Evolutionary conservation across 2,797 vertebrate genomes (phyloP).

Genomic region (Merluccius polli): DNA sequence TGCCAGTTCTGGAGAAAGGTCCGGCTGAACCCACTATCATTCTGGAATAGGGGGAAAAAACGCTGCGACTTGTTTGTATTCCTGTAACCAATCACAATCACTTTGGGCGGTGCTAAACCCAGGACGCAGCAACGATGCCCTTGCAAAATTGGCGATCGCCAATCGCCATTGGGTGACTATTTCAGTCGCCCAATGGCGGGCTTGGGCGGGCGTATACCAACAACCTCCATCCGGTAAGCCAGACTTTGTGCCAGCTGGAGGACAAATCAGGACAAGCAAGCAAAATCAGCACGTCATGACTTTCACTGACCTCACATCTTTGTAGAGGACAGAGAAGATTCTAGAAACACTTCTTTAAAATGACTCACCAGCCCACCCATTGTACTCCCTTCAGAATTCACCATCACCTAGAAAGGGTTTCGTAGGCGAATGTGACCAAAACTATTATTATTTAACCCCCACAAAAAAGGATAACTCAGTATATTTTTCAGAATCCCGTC

Average conservation of each 20-base stretch:
- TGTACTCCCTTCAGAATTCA: neutral
- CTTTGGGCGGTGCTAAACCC: too few species aligned
- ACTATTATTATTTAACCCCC: neutral
- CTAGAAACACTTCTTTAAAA: neutral
- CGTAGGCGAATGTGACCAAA: neutral
- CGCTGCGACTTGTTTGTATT: too few species aligned
- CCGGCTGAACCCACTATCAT: too few species aligned
- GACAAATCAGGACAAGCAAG: constrained; percentile 12
- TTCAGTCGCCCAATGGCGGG: too few species aligned
- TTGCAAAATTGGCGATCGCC: too few species aligned
- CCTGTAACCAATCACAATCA: too few species aligned
- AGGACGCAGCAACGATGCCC: too few species aligned
- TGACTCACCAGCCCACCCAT: neutral
- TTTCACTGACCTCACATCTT: neutral
- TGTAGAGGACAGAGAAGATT: neutral
- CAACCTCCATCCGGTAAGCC: too few species aligned
- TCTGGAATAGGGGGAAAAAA: too few species aligned
- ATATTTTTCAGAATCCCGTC: neutral
- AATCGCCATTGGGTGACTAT: too few species aligned
- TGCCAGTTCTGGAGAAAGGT: too few species aligned
- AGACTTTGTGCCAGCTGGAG: neutral
- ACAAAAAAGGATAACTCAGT: neutral
- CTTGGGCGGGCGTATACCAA: too few species aligned
- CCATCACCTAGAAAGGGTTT: neutral
- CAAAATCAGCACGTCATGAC: constrained; percentile 10